These are phyloP conservation scores for Cygnus atratus DNA, from an alignment of 2,113 vertebrate species.

Conservation along the genomic window DNA sequence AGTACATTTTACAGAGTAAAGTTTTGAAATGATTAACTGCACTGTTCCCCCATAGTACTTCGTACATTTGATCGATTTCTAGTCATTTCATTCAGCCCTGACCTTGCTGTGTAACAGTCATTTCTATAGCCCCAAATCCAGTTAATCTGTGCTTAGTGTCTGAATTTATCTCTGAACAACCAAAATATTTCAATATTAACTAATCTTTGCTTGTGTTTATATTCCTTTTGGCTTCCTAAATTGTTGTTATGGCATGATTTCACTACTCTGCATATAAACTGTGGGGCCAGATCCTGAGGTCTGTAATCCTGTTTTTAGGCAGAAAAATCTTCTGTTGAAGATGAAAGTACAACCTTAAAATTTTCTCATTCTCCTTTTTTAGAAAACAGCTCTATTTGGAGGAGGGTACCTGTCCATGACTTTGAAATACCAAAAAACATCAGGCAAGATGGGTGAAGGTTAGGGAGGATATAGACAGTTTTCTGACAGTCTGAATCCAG, in stretches of 20 bases:
- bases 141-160: constrained; percentile 10
- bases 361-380: neutral
- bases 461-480: neutral
- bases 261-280: neutral
- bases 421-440: neutral
- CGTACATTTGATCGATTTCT: constrained; percentile 20
- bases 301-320: neutral
- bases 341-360: neutral
- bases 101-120: constrained; percentile 43
- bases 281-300: neutral
- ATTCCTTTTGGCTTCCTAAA: neutral
- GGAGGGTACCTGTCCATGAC: neutral
- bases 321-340: neutral
- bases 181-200: constrained; percentile 32
- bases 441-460: neutral
- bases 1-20: constrained; percentile 42
- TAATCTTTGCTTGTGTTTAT: neutral
- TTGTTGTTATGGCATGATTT: neutral
- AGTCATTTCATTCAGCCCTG: constrained; percentile 46
- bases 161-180: constrained; percentile 1
- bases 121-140: constrained; percentile 21
- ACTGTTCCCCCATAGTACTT: constrained; percentile 15
- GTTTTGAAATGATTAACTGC: constrained; percentile 55
- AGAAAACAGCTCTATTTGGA: neutral
- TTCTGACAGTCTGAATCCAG: neutral